A percentile compares a stretch with the other conserved stretches of the same genome.
These are phyloP conservation scores for Acromyrmex echinatior DNA, from an alignment of 1,140 invertebrate species.

Conservation along the genomic window DNA sequence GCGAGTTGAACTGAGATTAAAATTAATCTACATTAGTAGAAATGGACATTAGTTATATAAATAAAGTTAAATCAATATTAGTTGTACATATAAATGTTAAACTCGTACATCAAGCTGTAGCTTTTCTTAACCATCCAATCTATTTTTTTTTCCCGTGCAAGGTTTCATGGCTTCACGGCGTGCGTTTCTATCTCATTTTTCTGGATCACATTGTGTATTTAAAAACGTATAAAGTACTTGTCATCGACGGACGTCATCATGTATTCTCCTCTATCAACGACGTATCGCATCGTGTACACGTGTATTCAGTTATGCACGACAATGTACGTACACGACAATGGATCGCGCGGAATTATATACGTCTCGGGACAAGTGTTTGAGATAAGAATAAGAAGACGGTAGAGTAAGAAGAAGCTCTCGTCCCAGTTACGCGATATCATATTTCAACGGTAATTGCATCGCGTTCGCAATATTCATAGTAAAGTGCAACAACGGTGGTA, in stretches of 20 bases:
- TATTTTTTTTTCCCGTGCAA: neutral
- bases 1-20: too few relatives aligned
- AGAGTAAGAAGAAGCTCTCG: constrained; percentile 1
- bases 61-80: too few relatives aligned
- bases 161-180: neutral
- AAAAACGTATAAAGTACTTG: constrained; percentile 26
- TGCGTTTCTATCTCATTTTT: constrained; percentile 41
- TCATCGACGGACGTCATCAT: neutral
- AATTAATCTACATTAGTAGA: too few relatives aligned
- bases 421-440: constrained; percentile 40
- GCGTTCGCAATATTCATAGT: neutral
- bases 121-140: too few relatives aligned
- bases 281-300: neutral
- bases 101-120: too few relatives aligned
- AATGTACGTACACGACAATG: constrained; percentile 4
- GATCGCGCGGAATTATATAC: constrained; percentile 13
- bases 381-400: constrained; percentile 14
- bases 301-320: neutral
- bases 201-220: constrained; percentile 33
- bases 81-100: too few relatives aligned
- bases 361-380: constrained; percentile 14
- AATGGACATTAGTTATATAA: too few relatives aligned
- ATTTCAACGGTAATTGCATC: constrained; percentile 38
- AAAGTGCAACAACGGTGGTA: neutral
- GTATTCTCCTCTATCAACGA: neutral